phyloP scores from a whole-genome alignment of 2,113 vertebrate species.

The Lonchura striata region DNA sequence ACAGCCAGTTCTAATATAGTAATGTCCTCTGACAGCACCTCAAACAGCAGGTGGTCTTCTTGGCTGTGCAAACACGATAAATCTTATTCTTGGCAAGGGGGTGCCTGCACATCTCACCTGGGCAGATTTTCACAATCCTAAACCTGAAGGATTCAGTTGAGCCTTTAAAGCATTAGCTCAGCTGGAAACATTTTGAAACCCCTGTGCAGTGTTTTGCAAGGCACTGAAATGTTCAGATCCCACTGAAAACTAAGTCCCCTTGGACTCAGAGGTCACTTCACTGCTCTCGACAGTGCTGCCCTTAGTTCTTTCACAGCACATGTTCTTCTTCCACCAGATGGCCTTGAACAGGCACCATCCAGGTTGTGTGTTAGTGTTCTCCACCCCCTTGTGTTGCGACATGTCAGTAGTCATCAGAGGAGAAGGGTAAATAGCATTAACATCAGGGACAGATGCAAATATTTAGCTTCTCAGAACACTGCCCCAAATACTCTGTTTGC shows the following conservation, averaged over 20 bases:
- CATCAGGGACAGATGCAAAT: slow-evolving; percentile 61
- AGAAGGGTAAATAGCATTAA: slow-evolving; percentile 31
- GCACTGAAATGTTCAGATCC: not conserved
- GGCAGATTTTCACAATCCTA: not conserved
- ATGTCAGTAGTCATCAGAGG: not conserved
- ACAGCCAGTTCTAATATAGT: not conserved
- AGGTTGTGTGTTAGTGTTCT: not conserved
- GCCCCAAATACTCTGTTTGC: not conserved
- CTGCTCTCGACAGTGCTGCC: not conserved
- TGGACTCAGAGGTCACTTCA: not conserved
- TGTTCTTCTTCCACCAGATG: not conserved
- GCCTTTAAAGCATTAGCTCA: not conserved
- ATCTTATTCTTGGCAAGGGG: not conserved
- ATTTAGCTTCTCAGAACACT: slow-evolving; percentile 46
- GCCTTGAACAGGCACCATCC: not conserved
- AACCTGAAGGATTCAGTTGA: not conserved
- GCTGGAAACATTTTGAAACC: not conserved
- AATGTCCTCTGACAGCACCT: not conserved
- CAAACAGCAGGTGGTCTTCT: not conserved
- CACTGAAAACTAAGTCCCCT: not conserved
- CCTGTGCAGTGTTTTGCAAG: not conserved
- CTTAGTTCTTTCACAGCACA: not conserved
- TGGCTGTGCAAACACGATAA: not conserved
- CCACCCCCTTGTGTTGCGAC: slow-evolving; percentile 19
- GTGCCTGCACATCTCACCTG: not conserved